Evolutionary conservation across 2,113 vertebrate genomes (phyloP), one percentile per base, ranked within the genome.

Genomic region (Oxygymnocypris stewartii): DNA sequence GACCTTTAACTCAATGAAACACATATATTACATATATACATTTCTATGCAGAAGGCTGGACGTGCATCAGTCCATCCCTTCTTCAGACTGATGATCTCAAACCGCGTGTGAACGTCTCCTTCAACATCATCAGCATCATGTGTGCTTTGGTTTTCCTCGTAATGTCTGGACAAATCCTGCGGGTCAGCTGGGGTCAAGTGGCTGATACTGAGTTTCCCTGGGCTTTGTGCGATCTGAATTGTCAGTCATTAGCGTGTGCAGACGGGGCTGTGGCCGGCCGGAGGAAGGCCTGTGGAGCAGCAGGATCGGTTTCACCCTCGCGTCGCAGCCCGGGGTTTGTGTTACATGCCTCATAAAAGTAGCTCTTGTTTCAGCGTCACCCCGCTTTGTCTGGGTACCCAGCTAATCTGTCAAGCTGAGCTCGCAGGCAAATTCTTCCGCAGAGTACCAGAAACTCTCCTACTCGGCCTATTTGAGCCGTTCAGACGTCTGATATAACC

Each of bases 281-380:
- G 96, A 95, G 96, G 95, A 96, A 95, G 96, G 96, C 95, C 93
- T 95, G 95, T 95, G 95, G 95, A 96, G 94, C 93, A 94, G 88
- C 92, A 92, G 92, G 95, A 96, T 96, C 95, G 90, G 93, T 96
- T 96, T 96, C 96, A 31, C 94, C 82, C 91, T 92, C 88, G 90
- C 93, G 84, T 91, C 92, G 92, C 92, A 92, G 90, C 92, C 91
- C 94, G 92, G 90, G 95, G 95, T 93, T 96, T 96, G 89, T 95
- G 94, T 95, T 96, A 94, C 85, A 79, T 92, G 91, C 93, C 89
- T 90, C 95, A 93, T 93, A 94, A 93, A 93, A 95, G 94, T 94
- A 91, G 90, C 93, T 95, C 93, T 91, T 94, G 92, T 95, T 96
- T 95, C 96, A 94, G 90, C 90, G 89, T 90, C 93, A 92, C 91